Conservation (phyloP, 1,140 invertebrate genomes). For the Ceratosolen fusciceps region DNA sequence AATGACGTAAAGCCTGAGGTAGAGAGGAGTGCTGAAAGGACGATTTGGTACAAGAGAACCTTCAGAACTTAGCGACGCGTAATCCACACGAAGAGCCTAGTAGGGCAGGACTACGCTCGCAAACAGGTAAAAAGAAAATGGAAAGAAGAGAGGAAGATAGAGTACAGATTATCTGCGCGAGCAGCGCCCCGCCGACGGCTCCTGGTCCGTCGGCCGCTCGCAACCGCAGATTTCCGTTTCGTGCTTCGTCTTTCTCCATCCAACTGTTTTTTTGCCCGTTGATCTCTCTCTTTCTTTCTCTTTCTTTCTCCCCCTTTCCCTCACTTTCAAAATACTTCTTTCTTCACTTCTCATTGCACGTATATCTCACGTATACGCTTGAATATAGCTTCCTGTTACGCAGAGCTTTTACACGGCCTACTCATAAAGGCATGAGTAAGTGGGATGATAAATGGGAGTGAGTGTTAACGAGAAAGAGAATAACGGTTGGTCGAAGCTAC, state of each 20-base stretch:
- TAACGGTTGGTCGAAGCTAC: too few relatives aligned
- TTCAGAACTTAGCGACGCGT: not conserved
- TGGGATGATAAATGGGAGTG: too few relatives aligned
- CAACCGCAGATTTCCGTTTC: not conserved
- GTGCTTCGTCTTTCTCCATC: not conserved
- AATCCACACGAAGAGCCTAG: not conserved
- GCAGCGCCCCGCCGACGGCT: slow-evolving; percentile 9
- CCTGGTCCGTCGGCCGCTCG: not conserved
- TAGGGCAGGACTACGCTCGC: not conserved
- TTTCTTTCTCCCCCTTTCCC: too few relatives aligned
- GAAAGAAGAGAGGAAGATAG: not conserved
- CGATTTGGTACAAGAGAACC: not conserved
- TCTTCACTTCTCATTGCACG: not conserved
- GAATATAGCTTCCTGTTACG: too few relatives aligned
- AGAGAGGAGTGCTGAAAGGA: not conserved
- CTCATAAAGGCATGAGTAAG: too few relatives aligned
- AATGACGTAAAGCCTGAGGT: not conserved
- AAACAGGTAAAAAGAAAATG: not conserved
- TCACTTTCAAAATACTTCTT: not conserved
- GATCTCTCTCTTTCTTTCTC: too few relatives aligned
- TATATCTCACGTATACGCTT: not conserved
- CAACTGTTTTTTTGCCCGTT: not conserved
- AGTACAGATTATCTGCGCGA: not conserved
- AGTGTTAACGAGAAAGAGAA: not conserved
- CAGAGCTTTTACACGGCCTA: too few relatives aligned